These are phyloP conservation scores for Strigamia maritima DNA, from an alignment of 2,888 invertebrate species.

Conservation along the genomic window DNA sequence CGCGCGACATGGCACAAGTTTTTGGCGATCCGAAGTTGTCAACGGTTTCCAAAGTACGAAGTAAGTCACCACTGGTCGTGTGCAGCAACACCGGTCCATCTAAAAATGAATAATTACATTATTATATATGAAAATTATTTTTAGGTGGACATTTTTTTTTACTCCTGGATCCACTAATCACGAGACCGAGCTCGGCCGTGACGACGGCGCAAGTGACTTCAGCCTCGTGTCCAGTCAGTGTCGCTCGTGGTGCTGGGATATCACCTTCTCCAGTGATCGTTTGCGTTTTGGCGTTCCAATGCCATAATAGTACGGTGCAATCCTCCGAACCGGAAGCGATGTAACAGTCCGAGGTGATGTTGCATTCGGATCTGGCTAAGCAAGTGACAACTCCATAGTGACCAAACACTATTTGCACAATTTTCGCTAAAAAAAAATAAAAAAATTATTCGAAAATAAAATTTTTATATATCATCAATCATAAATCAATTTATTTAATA, in stretches of 20 bases:
- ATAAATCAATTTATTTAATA: background rate
- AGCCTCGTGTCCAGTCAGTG: slow-evolving; percentile 95
- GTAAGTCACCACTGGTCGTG: slow-evolving; percentile 93
- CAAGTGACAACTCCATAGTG: slow-evolving; percentile 99
- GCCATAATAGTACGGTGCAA: slow-evolving; percentile 97
- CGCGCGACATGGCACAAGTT: slow-evolving; percentile 89
- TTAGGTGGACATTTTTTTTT: slow-evolving; percentile 44
- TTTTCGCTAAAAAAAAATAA: slow-evolving; percentile 67
- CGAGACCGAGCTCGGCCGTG: slow-evolving; percentile 95
- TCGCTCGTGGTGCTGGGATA: slow-evolving; percentile 90
- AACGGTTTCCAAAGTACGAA: slow-evolving; percentile 84
- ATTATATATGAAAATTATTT: background rate
- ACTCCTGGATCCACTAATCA: slow-evolving; percentile 86
- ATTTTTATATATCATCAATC: background rate
- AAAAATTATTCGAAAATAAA: slow-evolving; percentile 17
- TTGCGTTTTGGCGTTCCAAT: slow-evolving; percentile 96
- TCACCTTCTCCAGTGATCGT: slow-evolving; percentile 95
- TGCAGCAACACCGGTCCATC: slow-evolving; percentile 96
- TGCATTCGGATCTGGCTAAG: slow-evolving; percentile 94
- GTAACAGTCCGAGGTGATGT: slow-evolving; percentile 98
- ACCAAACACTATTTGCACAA: slow-evolving; percentile 96
- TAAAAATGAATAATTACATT: too few relatives aligned
- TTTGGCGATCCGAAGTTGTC: slow-evolving; percentile 71
- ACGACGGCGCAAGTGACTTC: slow-evolving; percentile 93
- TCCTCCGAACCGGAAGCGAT: slow-evolving; percentile 97